A percentile compares a stretch with the other conserved stretches of the same genome.
phyloP scores from a whole-genome alignment of 2,797 vertebrate species.

The Urosaurus nigricauda region DNA sequence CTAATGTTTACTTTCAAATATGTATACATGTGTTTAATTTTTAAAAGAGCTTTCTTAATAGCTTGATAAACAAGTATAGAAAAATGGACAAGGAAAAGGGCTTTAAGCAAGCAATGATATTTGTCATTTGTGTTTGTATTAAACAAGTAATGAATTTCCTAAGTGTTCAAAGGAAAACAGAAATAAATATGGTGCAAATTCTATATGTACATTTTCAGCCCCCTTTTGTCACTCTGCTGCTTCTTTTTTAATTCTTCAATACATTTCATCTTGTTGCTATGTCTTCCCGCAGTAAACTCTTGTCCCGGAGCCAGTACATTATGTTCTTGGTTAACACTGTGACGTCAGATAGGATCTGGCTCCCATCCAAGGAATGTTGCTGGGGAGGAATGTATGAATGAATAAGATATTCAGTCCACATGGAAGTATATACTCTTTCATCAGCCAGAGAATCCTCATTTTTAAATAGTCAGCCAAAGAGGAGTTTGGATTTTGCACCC shows the following conservation, averaged over 20 bases:
- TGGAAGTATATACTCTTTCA: conserved; percentile 48
- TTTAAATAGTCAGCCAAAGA: conserved; percentile 25
- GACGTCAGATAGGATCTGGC: conserved; percentile 83
- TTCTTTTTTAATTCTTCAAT: conserved; percentile 38
- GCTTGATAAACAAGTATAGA: conserved; percentile 20
- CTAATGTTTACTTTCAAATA: conserved; percentile 40
- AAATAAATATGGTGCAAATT: neutral
- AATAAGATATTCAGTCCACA: conserved; percentile 46
- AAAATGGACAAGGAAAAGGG: neutral
- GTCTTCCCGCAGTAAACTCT: conserved; percentile 65
- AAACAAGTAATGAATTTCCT: conserved; percentile 9
- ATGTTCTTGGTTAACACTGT: conserved; percentile 79
- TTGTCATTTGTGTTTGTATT: neutral
- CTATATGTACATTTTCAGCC: conserved; percentile 18
- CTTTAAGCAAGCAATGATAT: neutral
- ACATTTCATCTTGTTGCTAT: conserved; percentile 58
- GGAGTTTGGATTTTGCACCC: neutral
- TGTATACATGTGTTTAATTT: conserved; percentile 18
- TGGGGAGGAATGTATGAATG: conserved; percentile 74
- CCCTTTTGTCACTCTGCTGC: neutral
- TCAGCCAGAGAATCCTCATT: conserved; percentile 35
- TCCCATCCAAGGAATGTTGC: conserved; percentile 73
- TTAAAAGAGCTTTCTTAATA: neutral
- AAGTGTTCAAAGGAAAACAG: conserved; percentile 23
- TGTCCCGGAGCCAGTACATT: conserved; percentile 80